Conservation (phyloP, 92 coral and sea anemone genomes). For the Hydrozoanthus gracilis region DNA sequence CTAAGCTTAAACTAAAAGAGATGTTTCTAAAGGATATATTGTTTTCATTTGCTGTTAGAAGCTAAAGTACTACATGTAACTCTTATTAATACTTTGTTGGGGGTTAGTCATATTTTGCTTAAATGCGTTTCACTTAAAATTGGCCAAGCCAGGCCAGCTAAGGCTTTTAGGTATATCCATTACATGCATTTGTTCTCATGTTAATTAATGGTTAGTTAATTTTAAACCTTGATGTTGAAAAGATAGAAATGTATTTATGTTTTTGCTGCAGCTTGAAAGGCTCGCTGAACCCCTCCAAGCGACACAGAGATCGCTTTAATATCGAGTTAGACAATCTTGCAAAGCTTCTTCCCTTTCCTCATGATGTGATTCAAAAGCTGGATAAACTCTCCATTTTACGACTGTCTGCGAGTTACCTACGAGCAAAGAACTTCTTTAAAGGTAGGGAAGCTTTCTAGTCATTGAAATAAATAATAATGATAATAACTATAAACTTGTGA, state of each 20-base stretch:
- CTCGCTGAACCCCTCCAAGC: conserved; percentile 95
- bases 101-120: too few species aligned
- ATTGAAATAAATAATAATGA: too few species aligned
- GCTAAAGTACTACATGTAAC: too few species aligned
- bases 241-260: background rate
- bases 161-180: background rate
- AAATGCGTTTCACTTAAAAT: too few species aligned
- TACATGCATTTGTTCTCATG: background rate
- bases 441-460: conserved; percentile 50
- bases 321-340: conserved; percentile 97
- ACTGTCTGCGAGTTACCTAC: conserved; percentile 91
- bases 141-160: too few species aligned
- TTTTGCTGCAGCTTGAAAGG: conserved; percentile 83
- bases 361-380: conserved; percentile 94
- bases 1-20: too few species aligned
- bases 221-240: background rate
- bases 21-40: too few species aligned
- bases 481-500: too few species aligned
- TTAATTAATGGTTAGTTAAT: background rate
- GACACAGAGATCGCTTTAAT: conserved; percentile 95
- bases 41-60: too few species aligned
- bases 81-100: too few species aligned
- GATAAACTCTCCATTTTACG: conserved; percentile 94
- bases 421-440: conserved; percentile 98
- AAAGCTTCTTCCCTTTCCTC: conserved; percentile 92